Evolutionary conservation across 2,888 invertebrate genomes (phyloP), one percentile per base, ranked within the genome.

Genomic region (Eugnorisma glareosa): DNA sequence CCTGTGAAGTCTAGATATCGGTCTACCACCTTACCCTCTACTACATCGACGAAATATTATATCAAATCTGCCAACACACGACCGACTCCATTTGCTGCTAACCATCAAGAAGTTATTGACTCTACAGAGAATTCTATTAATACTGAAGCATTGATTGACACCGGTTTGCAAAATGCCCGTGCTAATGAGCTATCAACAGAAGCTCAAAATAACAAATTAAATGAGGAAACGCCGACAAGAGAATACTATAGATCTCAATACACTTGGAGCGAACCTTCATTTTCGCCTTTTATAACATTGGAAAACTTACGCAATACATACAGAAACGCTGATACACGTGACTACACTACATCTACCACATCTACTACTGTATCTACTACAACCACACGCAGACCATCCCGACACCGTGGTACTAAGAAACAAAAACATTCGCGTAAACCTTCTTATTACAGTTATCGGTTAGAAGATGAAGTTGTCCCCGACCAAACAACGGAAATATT

Each of bases 241-340:
- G 86, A 90, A 71, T 84, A 85, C 73, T 82, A 89, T 71, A 87
- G 83, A 61, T 79, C 88, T 18, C 84, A 91, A 67, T 87, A 91
- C 72, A 81, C 74, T 72, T 95, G 94, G 88, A 94, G 95, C 59
- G 93, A 95, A 83, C 95, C 97, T 31, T 92, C 94, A 64, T 94
- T 97, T 15, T 97, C 97, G 0, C 97, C 97, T 0, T 97, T 96
- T 81, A 96, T 95, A 88, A 96, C 97, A 51, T 89, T 97, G 43
- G 96, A 96, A 82, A 97, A 96, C 82, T 91, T 97, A 43, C 91
- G 96, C 82, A 92, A 91, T 77, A 88, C 83, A 76, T 90, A 90
- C 67, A 87, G 82, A 63, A 86, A 90, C 51, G 89, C 92, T 48
- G 89, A 90, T 72, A 76, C 84, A 45, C 79, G 85, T 21, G 86